A percentile compares a stretch with the other conserved stretches of the same genome.
Evolutionary conservation across 2,888 invertebrate species (phyloP).

Genomic region (Pogonocherus hispidulus): DNA sequence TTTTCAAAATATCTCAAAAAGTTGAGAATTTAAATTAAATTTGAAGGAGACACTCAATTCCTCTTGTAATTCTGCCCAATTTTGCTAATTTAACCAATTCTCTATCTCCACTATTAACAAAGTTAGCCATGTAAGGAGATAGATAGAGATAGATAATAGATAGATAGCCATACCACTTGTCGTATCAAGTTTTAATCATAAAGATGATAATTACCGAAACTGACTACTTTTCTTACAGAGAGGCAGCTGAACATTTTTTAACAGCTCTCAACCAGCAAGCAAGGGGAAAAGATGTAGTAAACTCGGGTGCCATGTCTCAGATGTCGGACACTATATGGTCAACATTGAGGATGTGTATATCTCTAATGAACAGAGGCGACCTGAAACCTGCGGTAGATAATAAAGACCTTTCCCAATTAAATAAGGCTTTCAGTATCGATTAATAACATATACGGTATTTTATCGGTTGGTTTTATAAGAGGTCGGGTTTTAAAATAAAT

Average conservation of each 20-base stretch:
- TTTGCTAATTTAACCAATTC: too few species aligned
- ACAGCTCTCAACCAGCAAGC: slow-evolving; percentile 94
- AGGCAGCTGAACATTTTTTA: slow-evolving; percentile 96
- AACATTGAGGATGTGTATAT: slow-evolving; percentile 89
- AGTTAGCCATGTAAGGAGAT: too few species aligned
- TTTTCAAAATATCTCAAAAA: too few species aligned
- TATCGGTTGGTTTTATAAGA: slow-evolving; percentile 26
- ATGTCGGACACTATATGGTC: slow-evolving; percentile 97
- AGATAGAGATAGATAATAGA: too few species aligned
- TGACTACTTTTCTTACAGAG: too few species aligned
- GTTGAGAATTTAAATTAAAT: too few species aligned
- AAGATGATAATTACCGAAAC: too few species aligned
- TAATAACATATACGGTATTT: slow-evolving; percentile 59
- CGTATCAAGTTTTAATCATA: too few species aligned
- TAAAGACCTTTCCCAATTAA: slow-evolving; percentile 74
- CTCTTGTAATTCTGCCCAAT: too few species aligned
- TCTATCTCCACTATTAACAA: too few species aligned
- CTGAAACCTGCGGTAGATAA: slow-evolving; percentile 75
- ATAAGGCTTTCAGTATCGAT: slow-evolving; percentile 75
- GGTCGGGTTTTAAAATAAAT: slow-evolving; percentile 45
- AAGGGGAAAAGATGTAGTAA: slow-evolving; percentile 74
- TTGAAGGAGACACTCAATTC: too few species aligned
- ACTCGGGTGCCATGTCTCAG: slow-evolving; percentile 68
- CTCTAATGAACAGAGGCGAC: slow-evolving; percentile 82
- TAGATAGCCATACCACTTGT: too few species aligned